These are phyloP conservation scores for Heliornis fulica DNA, from an alignment of 2,113 vertebrate genomes.

Conservation along the genomic window DNA sequence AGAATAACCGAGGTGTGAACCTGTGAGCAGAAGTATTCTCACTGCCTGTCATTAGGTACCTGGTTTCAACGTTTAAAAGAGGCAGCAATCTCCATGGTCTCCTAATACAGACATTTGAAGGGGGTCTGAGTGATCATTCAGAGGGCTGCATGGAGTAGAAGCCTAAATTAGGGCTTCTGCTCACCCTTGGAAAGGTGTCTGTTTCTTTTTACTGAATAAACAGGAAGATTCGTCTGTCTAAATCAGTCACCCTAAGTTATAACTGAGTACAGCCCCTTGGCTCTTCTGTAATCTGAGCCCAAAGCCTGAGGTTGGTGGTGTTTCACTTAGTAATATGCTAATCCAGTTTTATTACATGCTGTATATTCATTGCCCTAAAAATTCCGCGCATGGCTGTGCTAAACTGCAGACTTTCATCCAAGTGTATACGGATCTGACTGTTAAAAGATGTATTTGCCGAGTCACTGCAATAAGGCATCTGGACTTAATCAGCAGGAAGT, in stretches of 20 bases:
- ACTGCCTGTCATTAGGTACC: neutral
- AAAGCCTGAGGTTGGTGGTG: neutral
- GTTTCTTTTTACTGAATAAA: neutral
- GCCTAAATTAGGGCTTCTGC: neutral
- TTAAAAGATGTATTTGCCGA: constrained; percentile 10
- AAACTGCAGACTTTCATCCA: neutral
- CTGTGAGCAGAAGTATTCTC: neutral
- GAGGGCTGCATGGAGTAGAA: neutral
- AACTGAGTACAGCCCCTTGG: neutral
- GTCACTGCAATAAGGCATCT: constrained; percentile 23
- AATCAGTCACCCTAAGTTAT: neutral
- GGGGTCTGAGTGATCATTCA: neutral
- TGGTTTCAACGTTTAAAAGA: neutral
- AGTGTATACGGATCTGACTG: neutral
- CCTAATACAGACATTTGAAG: neutral
- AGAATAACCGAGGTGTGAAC: neutral
- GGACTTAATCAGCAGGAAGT: constrained; percentile 6
- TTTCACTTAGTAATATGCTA: neutral
- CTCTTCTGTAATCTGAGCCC: neutral
- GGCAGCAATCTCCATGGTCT: neutral
- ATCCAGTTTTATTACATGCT: neutral
- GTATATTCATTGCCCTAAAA: neutral
- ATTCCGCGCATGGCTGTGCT: neutral
- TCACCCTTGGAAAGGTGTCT: neutral
- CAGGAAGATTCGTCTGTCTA: neutral